phyloP scores from a whole-genome alignment of 1,140 invertebrate genomes.

The Coptotermes formosanus region DNA sequence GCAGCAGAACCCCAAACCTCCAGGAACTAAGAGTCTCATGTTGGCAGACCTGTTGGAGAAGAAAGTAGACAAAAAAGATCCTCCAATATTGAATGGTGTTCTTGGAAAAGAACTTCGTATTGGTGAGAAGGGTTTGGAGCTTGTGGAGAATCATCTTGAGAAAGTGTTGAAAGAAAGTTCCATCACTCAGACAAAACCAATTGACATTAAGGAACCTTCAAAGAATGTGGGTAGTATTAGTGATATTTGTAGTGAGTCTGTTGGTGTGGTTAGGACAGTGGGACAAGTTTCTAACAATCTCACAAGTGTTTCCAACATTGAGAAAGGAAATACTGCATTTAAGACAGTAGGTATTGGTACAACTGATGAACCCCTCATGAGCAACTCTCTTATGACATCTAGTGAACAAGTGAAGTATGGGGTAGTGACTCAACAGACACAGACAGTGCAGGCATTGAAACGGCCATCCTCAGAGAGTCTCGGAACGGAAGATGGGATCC shows the following conservation, averaged over 20 bases:
- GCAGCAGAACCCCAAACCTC: constrained; percentile 53
- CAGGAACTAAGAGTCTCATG: constrained; percentile 53
- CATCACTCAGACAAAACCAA: background rate
- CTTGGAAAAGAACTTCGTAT: constrained; percentile 59
- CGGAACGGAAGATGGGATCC: constrained; percentile 46
- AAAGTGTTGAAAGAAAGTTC: constrained; percentile 47
- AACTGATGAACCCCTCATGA: background rate
- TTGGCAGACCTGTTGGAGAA: constrained; percentile 67
- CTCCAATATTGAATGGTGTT: constrained; percentile 56
- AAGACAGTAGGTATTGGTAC: constrained; percentile 28
- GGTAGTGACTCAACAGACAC: constrained; percentile 24
- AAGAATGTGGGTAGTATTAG: background rate
- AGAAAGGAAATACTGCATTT: constrained; percentile 22
- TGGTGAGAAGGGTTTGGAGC: constrained; percentile 59
- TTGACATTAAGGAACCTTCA: constrained; percentile 20
- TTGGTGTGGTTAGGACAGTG: constrained; percentile 23
- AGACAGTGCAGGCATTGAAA: constrained; percentile 26
- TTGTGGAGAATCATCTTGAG: constrained; percentile 61
- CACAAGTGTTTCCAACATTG: background rate
- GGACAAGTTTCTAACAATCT: constrained; percentile 21
- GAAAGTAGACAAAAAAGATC: constrained; percentile 59
- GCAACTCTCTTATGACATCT: background rate
- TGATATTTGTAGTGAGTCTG: background rate
- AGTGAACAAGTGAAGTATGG: background rate
- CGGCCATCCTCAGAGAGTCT: constrained; percentile 36